A percentile compares a stretch with the other conserved stretches of the same genome.
Evolutionary conservation across 2,797 vertebrate genomes (phyloP).

Genomic region (Scleropages formosus): DNA sequence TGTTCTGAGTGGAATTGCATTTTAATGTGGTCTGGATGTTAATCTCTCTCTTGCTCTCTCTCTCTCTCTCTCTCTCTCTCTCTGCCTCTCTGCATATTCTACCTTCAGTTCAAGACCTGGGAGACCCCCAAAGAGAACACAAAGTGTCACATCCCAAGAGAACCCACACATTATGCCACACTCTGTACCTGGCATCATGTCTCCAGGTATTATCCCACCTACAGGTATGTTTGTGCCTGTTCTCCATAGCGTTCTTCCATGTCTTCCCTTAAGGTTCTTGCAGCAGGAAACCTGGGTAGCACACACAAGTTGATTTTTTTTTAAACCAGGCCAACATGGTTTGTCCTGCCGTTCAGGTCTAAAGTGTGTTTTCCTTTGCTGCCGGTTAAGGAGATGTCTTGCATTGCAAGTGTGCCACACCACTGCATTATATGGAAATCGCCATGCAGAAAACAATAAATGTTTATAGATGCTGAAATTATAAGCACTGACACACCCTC

Average conservation of each 20-base stretch:
- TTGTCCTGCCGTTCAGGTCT: background rate
- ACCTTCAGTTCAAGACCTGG: constrained; percentile 92
- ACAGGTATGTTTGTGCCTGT: constrained; percentile 78
- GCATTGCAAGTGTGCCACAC: too few species aligned
- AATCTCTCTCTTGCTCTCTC: constrained; percentile 34
- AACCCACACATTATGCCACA: constrained; percentile 93
- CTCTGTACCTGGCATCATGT: constrained; percentile 88
- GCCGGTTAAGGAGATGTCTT: too few species aligned
- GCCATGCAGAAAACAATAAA: too few species aligned
- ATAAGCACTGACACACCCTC: background rate
- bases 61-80: background rate
- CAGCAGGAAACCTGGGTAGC: too few species aligned
- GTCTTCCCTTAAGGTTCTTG: background rate
- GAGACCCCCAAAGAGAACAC: constrained; percentile 96
- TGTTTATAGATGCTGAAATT: background rate
- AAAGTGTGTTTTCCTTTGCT: background rate
- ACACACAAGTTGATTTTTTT: background rate
- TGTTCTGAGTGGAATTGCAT: constrained; percentile 78
- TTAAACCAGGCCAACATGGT: background rate
- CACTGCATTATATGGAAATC: too few species aligned
- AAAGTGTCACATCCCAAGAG: constrained; percentile 88
- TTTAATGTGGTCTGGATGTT: constrained; percentile 77
- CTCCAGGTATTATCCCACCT: constrained; percentile 93
- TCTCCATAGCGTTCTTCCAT: background rate
- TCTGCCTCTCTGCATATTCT: constrained; percentile 49